These are phyloP conservation scores for Toxonevra muliebris DNA, from an alignment of 2,888 invertebrate species.

Conservation along the genomic window DNA sequence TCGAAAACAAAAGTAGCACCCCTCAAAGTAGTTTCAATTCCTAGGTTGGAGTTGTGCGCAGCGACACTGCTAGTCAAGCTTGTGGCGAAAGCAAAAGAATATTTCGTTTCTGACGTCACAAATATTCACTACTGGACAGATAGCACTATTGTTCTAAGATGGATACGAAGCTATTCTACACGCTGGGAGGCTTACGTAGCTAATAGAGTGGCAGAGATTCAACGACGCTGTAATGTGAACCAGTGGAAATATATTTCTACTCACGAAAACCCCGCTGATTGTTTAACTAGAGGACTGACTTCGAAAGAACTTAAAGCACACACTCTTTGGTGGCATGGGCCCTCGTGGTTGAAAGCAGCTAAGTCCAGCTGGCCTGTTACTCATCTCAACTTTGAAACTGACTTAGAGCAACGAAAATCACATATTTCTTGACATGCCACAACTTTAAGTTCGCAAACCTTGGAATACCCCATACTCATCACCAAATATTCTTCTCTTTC, in stretches of 20 bases:
- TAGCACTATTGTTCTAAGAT: constrained; percentile 29
- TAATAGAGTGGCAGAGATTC: too few species aligned
- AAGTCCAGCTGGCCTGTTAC: too few species aligned
- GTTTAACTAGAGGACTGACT: constrained; percentile 26
- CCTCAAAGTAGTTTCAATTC: constrained; percentile 18
- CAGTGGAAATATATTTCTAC: too few species aligned
- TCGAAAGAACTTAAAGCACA: constrained; percentile 8
- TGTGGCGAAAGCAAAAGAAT: not conserved
- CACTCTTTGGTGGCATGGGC: constrained; percentile 20
- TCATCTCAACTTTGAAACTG: not conserved
- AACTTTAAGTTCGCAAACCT: not conserved
- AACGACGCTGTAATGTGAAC: too few species aligned
- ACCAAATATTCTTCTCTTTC: constrained; percentile 5
- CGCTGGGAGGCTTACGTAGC: constrained; percentile 21
- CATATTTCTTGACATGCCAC: not conserved
- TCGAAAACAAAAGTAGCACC: constrained; percentile 29
- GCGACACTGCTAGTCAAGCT: constrained; percentile 16
- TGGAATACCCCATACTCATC: not conserved
- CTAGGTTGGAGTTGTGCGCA: constrained; percentile 19
- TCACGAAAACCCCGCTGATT: constrained; percentile 27
- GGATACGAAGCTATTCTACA: constrained; percentile 25
- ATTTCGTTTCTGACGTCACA: not conserved
- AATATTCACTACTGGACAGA: constrained; percentile 32
- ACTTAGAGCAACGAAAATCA: not conserved
- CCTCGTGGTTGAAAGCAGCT: constrained; percentile 1